Evolutionary conservation across 2,797 vertebrate genomes (phyloP).

Genomic region (Coranthus polyacanthus): DNA sequence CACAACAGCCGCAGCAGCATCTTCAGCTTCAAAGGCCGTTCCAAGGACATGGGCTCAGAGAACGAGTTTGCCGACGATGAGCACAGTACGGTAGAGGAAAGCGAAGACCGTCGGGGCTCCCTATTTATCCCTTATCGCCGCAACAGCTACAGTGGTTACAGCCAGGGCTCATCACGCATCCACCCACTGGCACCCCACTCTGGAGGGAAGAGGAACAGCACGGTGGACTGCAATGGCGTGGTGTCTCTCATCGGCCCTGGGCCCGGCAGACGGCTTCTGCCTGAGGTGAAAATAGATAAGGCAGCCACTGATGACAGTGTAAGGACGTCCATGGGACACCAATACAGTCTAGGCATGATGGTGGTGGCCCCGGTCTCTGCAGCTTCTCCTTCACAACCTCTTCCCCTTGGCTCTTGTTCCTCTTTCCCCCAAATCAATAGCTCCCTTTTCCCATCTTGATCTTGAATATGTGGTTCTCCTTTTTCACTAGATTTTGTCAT

Average conservation of each 20-base stretch:
- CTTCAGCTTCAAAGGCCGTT: conserved; percentile 96
- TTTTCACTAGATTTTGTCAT: conserved; percentile 39
- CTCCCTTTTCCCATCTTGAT: conserved; percentile 24
- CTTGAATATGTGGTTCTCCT: conserved; percentile 21
- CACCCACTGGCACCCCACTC: conserved; percentile 92
- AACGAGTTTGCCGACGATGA: conserved; percentile 98
- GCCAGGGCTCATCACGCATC: conserved; percentile 95
- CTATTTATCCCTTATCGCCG: conserved; percentile 96
- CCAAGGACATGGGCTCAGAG: conserved; percentile 94
- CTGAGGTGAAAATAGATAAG: conserved; percentile 99
- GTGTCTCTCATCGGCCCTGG: conserved; percentile 97
- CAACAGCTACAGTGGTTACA: conserved; percentile 98
- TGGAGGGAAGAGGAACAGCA: conserved; percentile 95
- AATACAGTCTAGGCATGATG: conserved; percentile 91
- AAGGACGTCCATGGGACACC: conserved; percentile 91
- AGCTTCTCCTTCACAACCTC: conserved; percentile 72
- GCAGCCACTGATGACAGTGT: conserved; percentile 92
- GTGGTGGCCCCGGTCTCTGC: conserved; percentile 86
- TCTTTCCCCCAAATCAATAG: conserved; percentile 48
- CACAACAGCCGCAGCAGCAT: conserved; percentile 99
- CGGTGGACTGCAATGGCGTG: conserved; percentile 98
- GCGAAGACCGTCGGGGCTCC: conserved; percentile 95
- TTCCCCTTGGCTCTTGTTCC: conserved; percentile 66
- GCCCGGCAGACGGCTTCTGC: conserved; percentile 95
- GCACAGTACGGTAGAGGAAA: conserved; percentile 98